phyloP scores from a whole-genome alignment of 1,140 invertebrate genomes.

The Lordiphosa clarofinis region DNA sequence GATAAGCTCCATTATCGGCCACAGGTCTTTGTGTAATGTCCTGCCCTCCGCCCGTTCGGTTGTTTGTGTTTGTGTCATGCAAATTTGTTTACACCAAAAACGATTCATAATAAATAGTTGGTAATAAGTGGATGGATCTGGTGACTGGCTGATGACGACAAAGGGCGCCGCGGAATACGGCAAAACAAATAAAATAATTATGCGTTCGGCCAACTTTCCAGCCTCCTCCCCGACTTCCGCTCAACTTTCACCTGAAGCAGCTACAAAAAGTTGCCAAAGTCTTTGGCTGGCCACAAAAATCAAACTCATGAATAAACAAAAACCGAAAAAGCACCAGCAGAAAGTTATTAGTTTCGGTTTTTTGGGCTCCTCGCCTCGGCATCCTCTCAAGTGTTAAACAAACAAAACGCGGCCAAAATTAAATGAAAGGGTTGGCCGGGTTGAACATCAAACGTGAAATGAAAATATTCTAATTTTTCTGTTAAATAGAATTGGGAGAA shows the following conservation, averaged over 20 bases:
- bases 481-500: constrained; percentile 33
- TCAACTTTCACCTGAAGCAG: constrained; percentile 46
- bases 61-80: constrained; percentile 15
- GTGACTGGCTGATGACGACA: constrained; percentile 2
- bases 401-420: constrained; percentile 63
- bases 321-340: constrained; percentile 53
- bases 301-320: constrained; percentile 69
- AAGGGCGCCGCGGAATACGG: too few relatives aligned
- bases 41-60: constrained; percentile 1
- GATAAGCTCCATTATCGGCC: constrained; percentile 62
- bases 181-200: constrained; percentile 50
- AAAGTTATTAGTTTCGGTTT: constrained; percentile 59
- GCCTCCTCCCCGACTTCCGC: not conserved
- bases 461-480: constrained; percentile 49
- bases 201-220: too few relatives aligned
- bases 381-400: constrained; percentile 61
- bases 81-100: constrained; percentile 22
- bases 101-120: constrained; percentile 4
- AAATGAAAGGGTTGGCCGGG: constrained; percentile 56
- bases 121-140: constrained; percentile 4
- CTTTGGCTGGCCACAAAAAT: constrained; percentile 46
- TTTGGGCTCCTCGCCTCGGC: not conserved
- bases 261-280: constrained; percentile 61
- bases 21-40: constrained; percentile 44
- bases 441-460: constrained; percentile 43